Percentiles rank a stretch among this genome's conserved stretches.
Conservation (phyloP, 2,888 invertebrate species). For the Caenorhabditis sp. region DNA sequence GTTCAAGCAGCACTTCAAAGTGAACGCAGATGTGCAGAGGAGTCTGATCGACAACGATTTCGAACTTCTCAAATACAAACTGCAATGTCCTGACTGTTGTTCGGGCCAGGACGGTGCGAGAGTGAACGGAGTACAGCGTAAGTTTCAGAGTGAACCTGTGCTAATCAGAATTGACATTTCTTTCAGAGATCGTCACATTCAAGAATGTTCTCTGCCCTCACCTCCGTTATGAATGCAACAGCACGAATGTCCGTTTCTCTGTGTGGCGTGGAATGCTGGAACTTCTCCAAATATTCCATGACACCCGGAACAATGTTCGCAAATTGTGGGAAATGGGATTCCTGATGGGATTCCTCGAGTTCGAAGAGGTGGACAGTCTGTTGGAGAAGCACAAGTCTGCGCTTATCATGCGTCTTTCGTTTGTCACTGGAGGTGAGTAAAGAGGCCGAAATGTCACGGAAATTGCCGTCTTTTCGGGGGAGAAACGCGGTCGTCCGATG, state of each 20-base stretch:
- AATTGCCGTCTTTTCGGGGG: conserved; percentile 5
- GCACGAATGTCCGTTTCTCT: conserved; percentile 74
- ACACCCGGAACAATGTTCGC: conserved; percentile 71
- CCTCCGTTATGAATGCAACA: conserved; percentile 74
- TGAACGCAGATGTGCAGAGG: conserved; percentile 75
- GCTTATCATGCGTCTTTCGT: conserved; percentile 71
- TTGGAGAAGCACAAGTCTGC: conserved; percentile 68
- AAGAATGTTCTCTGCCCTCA: conserved; percentile 78
- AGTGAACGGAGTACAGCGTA: conserved; percentile 69
- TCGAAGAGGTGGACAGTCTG: conserved; percentile 68
- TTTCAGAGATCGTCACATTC: conserved; percentile 67
- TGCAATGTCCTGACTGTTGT: conserved; percentile 76
- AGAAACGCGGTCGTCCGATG: background rate
- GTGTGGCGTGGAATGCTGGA: conserved; percentile 78
- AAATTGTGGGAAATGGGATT: conserved; percentile 72
- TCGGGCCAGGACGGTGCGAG: conserved; percentile 62
- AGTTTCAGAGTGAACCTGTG: conserved; percentile 8
- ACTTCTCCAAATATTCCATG: conserved; percentile 77
- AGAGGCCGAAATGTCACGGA: conserved; percentile 32
- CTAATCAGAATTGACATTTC: background rate
- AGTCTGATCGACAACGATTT: conserved; percentile 75
- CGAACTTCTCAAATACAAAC: conserved; percentile 74
- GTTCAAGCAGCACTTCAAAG: conserved; percentile 75
- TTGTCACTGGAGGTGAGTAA: conserved; percentile 70
- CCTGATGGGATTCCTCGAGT: conserved; percentile 71